phyloP scores from a whole-genome alignment of 2,797 vertebrate genomes.

The Eleutherodactylus coqui region DNA sequence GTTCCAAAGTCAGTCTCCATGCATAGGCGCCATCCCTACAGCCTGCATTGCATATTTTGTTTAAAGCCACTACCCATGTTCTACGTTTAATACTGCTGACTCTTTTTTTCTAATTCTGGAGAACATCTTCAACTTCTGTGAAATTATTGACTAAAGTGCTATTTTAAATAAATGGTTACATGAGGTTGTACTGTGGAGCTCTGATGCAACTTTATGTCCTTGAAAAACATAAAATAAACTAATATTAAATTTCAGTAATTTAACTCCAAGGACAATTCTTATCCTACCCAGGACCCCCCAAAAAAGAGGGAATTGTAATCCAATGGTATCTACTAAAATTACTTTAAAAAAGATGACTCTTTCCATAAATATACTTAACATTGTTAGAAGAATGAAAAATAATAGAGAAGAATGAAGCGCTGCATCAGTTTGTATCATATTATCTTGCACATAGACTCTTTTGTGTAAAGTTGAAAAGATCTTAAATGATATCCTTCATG shows the following conservation, averaged over 20 bases:
- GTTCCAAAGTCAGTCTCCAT: too few relatives aligned
- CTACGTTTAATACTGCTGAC: too few relatives aligned
- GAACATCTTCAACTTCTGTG: too few relatives aligned
- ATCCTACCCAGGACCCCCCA: not conserved
- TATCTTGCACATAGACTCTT: not conserved
- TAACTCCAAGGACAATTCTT: not conserved
- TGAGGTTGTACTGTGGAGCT: too few relatives aligned
- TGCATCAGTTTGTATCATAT: not conserved
- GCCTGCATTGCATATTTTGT: too few relatives aligned
- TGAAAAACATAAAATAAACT: not conserved
- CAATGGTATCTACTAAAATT: not conserved
- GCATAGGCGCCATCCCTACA: too few relatives aligned
- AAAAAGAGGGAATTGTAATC: not conserved
- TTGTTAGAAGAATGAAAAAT: not conserved
- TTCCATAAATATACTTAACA: not conserved
- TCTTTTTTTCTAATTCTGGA: too few relatives aligned
- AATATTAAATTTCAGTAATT: not conserved
- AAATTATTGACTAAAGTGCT: too few relatives aligned
- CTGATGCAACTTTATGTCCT: too few relatives aligned
- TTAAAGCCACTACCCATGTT: too few relatives aligned
- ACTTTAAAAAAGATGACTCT: not conserved
- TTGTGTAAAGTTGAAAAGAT: conserved; percentile 21
- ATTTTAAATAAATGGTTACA: too few relatives aligned
- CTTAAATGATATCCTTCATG: conserved; percentile 52
- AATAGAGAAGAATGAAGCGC: not conserved